Evolutionary conservation across 2,113 vertebrate genomes (phyloP), one percentile per base, ranked within the genome.

Genomic region (Amphiprion ocellaris): DNA sequence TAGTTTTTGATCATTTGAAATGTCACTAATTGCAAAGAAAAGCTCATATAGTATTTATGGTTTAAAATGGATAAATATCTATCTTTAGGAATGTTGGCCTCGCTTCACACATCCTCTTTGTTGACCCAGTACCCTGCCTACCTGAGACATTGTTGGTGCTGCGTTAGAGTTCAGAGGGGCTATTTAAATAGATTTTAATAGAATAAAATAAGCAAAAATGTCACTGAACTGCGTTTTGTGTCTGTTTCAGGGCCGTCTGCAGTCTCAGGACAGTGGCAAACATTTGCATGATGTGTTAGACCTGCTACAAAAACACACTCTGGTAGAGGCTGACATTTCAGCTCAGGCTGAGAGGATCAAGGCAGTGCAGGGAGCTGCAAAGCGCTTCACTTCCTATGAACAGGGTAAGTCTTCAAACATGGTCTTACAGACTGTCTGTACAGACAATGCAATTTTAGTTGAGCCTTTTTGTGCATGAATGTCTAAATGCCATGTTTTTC

Each of bases 281-380:
- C 97, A 99, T 85, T 93, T 99, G 79, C 95, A 96, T 0, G 97
- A 97, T 0, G 97, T 99, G 70, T 96, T 98, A 61, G 97, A 98
- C 70, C 92, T 99, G 16, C 94, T 98, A 30, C 97, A 99, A 95
- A 96, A 96, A 46, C 97, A 98, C n/a, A 95, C 89, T 10, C 94
- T 99, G 90, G 97, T 98, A 55, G 97, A 98, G 66, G 97, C 97
- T 0, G 97, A 99, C 83, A 96, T 97, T 19, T 94, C 96, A 0
- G 96, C 95, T 17, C 97, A 98, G 91, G 96, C 97, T 0, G 97
- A 99, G 88, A 79, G 97, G 64, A 97, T 98, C 58, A 95, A 95
- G 66, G 96, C 79, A 0, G 96, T 98, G 33, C 94, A 96, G 21
- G 92, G 92, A 2, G 92, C 95, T 0, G 96, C 97, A 0, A 92